Conservation (phyloP, 2,888 invertebrate species). For the Lochmaea capreae region DNA sequence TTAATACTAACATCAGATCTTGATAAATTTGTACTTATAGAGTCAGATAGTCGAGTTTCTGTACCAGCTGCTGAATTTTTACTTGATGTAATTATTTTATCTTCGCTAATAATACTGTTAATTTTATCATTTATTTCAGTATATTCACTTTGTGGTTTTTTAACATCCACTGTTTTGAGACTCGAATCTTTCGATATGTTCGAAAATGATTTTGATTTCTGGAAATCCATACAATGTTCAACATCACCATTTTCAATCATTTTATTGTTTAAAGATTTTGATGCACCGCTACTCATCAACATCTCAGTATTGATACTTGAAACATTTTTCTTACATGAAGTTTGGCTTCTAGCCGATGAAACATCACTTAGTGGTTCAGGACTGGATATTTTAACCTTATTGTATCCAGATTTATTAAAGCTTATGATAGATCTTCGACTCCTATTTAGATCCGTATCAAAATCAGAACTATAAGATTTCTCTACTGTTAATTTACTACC, state of each 20-base stretch:
- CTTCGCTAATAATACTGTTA: not conserved
- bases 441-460: constrained; percentile 32
- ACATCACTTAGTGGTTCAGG: constrained; percentile 8
- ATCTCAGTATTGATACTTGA: constrained; percentile 17
- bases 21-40: constrained; percentile 16
- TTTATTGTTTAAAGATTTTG: not conserved
- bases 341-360: not conserved
- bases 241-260: too few relatives aligned
- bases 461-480: constrained; percentile 39
- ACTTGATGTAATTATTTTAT: constrained; percentile 13
- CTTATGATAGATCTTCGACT: constrained; percentile 40
- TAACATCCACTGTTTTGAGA: not conserved
- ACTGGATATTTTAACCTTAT: constrained; percentile 1
- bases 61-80: constrained; percentile 23
- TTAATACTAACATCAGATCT: constrained; percentile 16
- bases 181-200: not conserved
- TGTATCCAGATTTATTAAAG: constrained; percentile 34
- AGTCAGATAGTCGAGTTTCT: constrained; percentile 22
- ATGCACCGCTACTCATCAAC: constrained; percentile 2
- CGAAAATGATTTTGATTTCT: too few relatives aligned
- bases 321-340: not conserved
- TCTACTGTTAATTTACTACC: constrained; percentile 9
- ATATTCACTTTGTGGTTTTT: not conserved
- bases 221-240: not conserved
- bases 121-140: not conserved